phyloP scores from a whole-genome alignment of 2,888 invertebrate species.

The Lasioglossum morio region DNA sequence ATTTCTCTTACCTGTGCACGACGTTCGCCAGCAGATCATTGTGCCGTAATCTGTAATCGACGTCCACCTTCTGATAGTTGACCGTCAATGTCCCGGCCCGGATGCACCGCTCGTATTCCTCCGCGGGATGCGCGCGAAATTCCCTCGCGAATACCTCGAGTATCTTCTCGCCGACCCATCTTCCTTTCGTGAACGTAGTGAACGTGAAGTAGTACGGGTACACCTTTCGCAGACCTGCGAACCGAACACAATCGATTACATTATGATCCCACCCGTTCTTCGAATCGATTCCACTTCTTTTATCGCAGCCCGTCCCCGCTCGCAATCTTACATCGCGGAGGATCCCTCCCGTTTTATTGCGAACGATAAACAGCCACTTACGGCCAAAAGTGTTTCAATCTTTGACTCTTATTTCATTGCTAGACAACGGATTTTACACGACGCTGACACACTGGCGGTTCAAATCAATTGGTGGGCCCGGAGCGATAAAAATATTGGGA shows the following conservation, averaged over 20 bases:
- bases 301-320: background rate
- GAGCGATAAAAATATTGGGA: too few species aligned
- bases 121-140: conserved; percentile 97
- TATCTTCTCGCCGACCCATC: conserved; percentile 98
- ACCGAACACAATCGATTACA: conserved; percentile 6
- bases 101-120: conserved; percentile 96
- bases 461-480: too few species aligned
- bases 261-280: background rate
- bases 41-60: conserved; percentile 96
- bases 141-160: conserved; percentile 96
- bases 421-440: background rate
- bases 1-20: conserved; percentile 93
- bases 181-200: conserved; percentile 97
- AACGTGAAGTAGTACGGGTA: conserved; percentile 99
- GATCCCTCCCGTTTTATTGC: background rate
- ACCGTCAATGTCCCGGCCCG: conserved; percentile 96
- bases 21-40: conserved; percentile 97
- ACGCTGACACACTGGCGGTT: background rate
- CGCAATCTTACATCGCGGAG: background rate
- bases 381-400: background rate
- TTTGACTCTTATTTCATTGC: background rate
- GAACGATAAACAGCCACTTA: background rate
- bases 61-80: conserved; percentile 96
- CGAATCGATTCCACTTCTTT: background rate
- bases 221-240: conserved; percentile 95